Evolutionary conservation across 2,797 vertebrate species (phyloP).

Genomic region (Poeciliopsis presidionis): DNA sequence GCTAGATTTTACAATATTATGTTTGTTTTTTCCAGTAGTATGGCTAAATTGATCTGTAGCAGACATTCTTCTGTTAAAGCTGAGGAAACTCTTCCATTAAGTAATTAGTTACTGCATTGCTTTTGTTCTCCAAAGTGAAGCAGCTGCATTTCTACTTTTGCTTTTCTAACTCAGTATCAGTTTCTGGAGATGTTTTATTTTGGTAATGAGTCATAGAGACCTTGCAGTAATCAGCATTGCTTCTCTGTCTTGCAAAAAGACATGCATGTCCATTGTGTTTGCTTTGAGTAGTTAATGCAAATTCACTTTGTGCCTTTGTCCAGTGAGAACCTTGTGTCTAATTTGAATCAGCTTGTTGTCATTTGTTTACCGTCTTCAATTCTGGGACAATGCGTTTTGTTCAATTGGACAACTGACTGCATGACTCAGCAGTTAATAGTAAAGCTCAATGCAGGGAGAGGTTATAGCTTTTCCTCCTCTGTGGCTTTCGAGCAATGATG

Average conservation of each 20-base stretch:
- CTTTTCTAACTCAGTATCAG: not conserved
- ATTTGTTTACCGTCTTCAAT: slow-evolving; percentile 33
- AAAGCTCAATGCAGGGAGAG: not conserved
- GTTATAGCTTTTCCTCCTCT: not conserved
- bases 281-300: slow-evolving; percentile 44
- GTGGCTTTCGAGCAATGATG: not conserved
- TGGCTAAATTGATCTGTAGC: not conserved
- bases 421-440: not conserved
- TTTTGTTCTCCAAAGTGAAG: not conserved
- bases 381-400: not conserved
- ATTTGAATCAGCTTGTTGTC: slow-evolving; percentile 40
- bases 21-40: not conserved
- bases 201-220: slow-evolving; percentile 7
- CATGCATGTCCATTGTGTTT: not conserved
- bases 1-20: not conserved
- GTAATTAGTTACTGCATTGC: slow-evolving; percentile 16
- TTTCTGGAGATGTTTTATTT: not conserved
- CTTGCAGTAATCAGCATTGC: not conserved
- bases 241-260: not conserved
- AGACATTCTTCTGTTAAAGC: slow-evolving; percentile 10
- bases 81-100: slow-evolving; percentile 8
- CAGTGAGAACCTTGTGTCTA: not conserved
- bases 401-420: not conserved
- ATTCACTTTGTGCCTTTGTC: slow-evolving; percentile 7
- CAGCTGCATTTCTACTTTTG: not conserved